Evolutionary conservation across 64 coral and sea anemone genomes (phyloP).

Genomic region (Trachythela sp.): DNA sequence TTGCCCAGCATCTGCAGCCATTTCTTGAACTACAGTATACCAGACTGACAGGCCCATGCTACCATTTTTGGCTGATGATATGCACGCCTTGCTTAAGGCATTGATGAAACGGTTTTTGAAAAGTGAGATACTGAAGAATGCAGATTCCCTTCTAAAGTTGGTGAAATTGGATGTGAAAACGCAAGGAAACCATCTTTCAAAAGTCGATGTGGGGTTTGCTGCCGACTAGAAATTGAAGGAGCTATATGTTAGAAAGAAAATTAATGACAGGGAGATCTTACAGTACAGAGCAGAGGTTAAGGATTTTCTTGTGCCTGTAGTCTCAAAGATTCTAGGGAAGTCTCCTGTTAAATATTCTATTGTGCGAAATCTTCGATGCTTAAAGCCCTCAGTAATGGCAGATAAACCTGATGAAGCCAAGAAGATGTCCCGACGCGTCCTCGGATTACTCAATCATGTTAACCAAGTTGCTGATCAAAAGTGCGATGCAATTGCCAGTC

Average conservation of each 20-base stretch:
- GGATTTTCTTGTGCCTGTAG: neutral
- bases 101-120: too few relatives aligned
- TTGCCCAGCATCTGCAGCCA: too few relatives aligned
- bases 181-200: too few relatives aligned
- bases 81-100: too few relatives aligned
- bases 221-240: too few relatives aligned
- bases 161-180: too few relatives aligned
- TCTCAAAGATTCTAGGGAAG: neutral
- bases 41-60: too few relatives aligned
- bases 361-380: neutral
- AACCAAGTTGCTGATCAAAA: neutral
- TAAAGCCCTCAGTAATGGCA: neutral
- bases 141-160: too few relatives aligned
- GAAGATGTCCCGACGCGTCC: neutral
- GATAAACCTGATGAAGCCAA: neutral
- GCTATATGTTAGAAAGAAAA: neutral
- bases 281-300: neutral
- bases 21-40: too few relatives aligned
- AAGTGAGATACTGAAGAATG: too few relatives aligned
- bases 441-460: neutral
- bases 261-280: neutral
- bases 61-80: too few relatives aligned
- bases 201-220: too few relatives aligned
- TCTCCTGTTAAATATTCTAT: neutral
- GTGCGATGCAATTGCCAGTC: neutral